phyloP scores from a whole-genome alignment of 53 echinoderm and acorn worm genomes.

The Echinarachnius parma region DNA sequence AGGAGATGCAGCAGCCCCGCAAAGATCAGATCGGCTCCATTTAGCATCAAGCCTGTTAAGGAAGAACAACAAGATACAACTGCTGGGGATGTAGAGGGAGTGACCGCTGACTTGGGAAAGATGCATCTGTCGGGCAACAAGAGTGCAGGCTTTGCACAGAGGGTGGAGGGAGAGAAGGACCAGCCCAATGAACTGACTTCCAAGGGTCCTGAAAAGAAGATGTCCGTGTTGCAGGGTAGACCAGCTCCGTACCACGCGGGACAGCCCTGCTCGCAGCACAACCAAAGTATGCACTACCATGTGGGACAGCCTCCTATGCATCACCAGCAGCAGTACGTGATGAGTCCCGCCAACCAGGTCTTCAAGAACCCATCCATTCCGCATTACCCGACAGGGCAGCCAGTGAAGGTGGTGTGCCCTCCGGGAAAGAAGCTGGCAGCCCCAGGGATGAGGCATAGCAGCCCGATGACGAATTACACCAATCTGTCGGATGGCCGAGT shows the following conservation, averaged over 20 bases:
- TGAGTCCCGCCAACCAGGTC: no score
- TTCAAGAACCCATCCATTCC: no score
- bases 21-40: background rate
- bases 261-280: no score
- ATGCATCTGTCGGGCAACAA: background rate
- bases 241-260: background rate
- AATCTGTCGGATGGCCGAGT: background rate
- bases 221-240: background rate
- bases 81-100: background rate
- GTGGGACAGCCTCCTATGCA: no score
- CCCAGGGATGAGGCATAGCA: constrained; percentile 14
- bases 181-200: background rate
- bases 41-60: background rate
- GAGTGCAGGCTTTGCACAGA: constrained; percentile 5
- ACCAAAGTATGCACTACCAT: no score
- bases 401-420: no score
- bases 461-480: background rate
- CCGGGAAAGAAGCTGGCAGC: background rate
- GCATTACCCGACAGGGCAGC: no score
- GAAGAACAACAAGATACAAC: background rate
- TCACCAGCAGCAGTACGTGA: no score
- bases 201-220: background rate
- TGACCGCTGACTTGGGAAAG: background rate
- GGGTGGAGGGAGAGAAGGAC: constrained; percentile 11
- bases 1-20: constrained; percentile 25